phyloP scores from a whole-genome alignment of 1,140 invertebrate species.

The Drosophila saltans region DNA sequence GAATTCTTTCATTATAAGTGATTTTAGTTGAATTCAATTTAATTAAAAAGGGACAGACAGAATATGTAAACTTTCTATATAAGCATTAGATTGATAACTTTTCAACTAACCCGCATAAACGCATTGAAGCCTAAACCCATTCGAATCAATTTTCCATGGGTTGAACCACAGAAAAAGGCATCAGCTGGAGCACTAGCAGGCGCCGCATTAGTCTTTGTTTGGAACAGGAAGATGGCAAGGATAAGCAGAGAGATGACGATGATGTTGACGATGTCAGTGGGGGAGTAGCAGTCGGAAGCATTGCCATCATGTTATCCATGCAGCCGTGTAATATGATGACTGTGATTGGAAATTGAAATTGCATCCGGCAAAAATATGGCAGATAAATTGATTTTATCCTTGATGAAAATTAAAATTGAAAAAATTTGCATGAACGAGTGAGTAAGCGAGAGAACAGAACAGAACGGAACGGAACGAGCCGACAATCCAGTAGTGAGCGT shows the following conservation, averaged over 20 bases:
- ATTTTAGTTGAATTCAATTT: no score
- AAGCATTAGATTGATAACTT: slow-evolving; percentile 18
- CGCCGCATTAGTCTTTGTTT: slow-evolving; percentile 43
- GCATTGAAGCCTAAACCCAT: slow-evolving; percentile 14
- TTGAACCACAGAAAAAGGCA: slow-evolving; percentile 2
- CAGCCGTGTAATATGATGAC: slow-evolving; percentile 77
- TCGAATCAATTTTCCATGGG: slow-evolving; percentile 39
- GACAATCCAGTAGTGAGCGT: slow-evolving; percentile 5
- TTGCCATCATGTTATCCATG: slow-evolving; percentile 58
- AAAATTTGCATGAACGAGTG: slow-evolving; percentile 10
- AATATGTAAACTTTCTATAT: background rate
- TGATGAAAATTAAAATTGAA: slow-evolving; percentile 59
- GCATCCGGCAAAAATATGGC: slow-evolving; percentile 67
- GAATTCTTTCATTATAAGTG: no score
- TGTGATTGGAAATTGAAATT: slow-evolving; percentile 80
- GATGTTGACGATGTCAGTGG: slow-evolving; percentile 13
- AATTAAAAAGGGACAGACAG: no score
- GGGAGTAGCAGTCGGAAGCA: no score
- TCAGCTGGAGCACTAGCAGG: background rate
- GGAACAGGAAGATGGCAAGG: slow-evolving; percentile 28
- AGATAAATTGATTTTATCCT: slow-evolving; percentile 39
- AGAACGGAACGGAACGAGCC: background rate
- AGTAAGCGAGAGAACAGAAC: background rate
- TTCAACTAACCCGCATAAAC: slow-evolving; percentile 38
- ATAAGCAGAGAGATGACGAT: slow-evolving; percentile 13